Base-by-base conservation (phyloP, 2,113 vertebrate species). In the Ibidorhyncha struthersii region DNA sequence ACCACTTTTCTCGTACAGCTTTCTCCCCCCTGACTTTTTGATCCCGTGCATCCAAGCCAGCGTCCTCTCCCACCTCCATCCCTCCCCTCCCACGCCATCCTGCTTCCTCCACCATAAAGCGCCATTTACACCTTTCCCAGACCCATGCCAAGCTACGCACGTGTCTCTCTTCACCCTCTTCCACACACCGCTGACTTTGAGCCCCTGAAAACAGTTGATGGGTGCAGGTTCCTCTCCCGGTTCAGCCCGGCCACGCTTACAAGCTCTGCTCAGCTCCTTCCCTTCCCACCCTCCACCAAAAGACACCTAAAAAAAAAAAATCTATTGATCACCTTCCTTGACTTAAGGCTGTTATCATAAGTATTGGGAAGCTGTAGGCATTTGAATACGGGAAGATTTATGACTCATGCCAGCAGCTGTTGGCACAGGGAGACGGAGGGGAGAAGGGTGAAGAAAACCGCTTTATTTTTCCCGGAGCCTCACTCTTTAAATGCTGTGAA, bases 161-260 rank as follows among this genome's bases (percentile, higher is more conserved):
- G 0, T 8, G 2, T 32, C 65, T 36, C 12, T 14, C 63, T 38
- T 65, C 49, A 6, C 36, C 8, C 8, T 22, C 29, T 52, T 73
- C 45, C 25, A 17, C 0, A 0, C 13, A 1, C 0, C 0, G 0
- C 45, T 43, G 65, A 25, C 41, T 82, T 26, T 15, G 45, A 90
- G 43, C 10, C 32, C 11, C n/a, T 34, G 49, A 52, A 20, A 73
- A 49, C 34, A 36, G 36, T 8, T 45, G 49, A 41, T 27, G 38
- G 53, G 41, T 32, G 34, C 29, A 27, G 26, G 58, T 2, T 52
- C 14, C 61, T 83, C 56, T 86, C 32, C n/a, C 2, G 2, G 8
- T 26, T 59, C 63, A 78, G 26, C 40, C 43, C 3, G 2, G 19
- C 30, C 70, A 55, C 0, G 0, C 8, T 8, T 2, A 11, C 9